Evolutionary conservation across 2,797 vertebrate species (phyloP), one percentile per base, ranked within the genome.

Genomic region (Xiphophorus birchmanni): DNA sequence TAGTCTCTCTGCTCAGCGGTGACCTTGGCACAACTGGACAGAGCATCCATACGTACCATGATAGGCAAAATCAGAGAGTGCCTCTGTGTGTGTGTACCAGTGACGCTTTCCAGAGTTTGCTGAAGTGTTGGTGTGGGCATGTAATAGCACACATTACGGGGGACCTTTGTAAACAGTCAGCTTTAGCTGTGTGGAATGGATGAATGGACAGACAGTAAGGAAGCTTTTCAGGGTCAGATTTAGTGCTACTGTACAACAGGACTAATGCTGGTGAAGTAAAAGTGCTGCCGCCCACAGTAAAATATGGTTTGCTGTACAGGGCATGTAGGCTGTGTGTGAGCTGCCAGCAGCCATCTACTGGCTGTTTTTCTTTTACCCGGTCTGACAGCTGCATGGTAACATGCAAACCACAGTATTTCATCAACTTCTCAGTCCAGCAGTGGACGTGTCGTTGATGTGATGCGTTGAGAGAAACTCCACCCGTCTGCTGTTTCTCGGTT

Each of bases 1-100:
- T 93, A 92, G 90, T 91, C 87, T 92, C 87, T 86, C 86, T 85
- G 85, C 92, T 93, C 90, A 89, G 91, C 87, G 87, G 82, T 76
- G 79, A 94, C 93, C 92, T 94, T 94, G 92, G 80, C 26, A 12
- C 82, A 85, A 82, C 84, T 83, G 91, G 89, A 85, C 74, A 47
- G 80, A 85, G 86, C 80, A 82, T 88, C 76, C 83, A 67, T 88
- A 83, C 87, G 83, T 84, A 87, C 84, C 80, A 84, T 69, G 79
- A 78, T 84, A 79, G 87, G 84, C 90, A 85, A 82, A 92, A 89
- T 60, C 42, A 60, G 45, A 74, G 80, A 77, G 79, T 86, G 76
- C 84, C 35, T 77, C 13, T 75, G 60, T 69, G 29, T 77, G 73
- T 79, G 75, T 78, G 80, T 50, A 63, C 47, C 37, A 76, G 74